Percentiles rank a stretch among this genome's conserved stretches.
These are phyloP conservation scores for Malthinus seriepunctatus DNA, from an alignment of 2,888 invertebrate species.

Conservation along the genomic window DNA sequence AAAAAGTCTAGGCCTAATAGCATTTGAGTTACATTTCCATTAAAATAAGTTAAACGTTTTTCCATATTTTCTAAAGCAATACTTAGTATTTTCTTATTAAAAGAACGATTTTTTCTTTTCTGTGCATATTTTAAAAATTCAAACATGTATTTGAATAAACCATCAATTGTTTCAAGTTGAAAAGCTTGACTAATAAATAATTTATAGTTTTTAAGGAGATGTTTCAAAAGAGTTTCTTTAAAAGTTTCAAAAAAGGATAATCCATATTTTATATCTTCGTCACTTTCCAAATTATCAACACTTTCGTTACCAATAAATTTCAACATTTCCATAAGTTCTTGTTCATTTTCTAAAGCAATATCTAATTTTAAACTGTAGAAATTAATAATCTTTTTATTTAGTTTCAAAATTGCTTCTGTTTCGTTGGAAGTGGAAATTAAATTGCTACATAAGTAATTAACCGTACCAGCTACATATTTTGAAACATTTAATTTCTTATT, in stretches of 20 bases:
- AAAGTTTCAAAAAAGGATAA: constrained; percentile 43
- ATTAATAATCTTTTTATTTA: constrained; percentile 26
- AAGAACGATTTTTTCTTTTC: constrained; percentile 27
- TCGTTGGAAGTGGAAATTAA: constrained; percentile 18
- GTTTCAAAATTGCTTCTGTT: constrained; percentile 11
- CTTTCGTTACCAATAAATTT: constrained; percentile 35
- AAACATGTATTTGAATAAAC: constrained; percentile 13
- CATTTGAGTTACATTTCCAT: constrained; percentile 20
- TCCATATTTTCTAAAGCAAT: constrained; percentile 37
- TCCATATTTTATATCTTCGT: constrained; percentile 38
- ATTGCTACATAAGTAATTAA: constrained; percentile 16
- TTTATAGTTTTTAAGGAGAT: constrained; percentile 39
- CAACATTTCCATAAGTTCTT: constrained; percentile 35
- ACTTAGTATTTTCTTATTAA: constrained; percentile 20
- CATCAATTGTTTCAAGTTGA: not conserved
- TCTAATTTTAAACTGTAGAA: constrained; percentile 34
- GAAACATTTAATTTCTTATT: constrained; percentile 36
- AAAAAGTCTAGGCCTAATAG: constrained; percentile 38
- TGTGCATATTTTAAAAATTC: constrained; percentile 30
- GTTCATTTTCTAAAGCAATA: constrained; percentile 37
- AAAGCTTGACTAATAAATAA: constrained; percentile 30
- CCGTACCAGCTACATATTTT: constrained; percentile 14
- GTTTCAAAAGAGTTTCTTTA: constrained; percentile 38
- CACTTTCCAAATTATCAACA: constrained; percentile 34
- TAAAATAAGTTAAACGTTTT: constrained; percentile 37